Evolutionary conservation across 2,888 invertebrate genomes (phyloP).

Genomic region (Drosophila koepferae): DNA sequence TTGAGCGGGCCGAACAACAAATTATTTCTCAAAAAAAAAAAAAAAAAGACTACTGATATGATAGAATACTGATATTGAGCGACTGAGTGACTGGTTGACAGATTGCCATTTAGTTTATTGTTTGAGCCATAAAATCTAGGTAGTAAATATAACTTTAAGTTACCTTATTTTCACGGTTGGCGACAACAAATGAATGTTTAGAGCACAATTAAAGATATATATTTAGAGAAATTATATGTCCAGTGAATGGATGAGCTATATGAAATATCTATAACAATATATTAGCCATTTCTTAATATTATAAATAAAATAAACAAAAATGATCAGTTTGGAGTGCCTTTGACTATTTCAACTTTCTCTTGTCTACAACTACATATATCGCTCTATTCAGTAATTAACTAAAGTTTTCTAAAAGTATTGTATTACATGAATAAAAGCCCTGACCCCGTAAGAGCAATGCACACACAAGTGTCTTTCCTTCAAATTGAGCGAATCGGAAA

Average conservation of each 20-base stretch:
- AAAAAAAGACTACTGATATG: not conserved
- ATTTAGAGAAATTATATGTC: not conserved
- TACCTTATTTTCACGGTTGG: not conserved
- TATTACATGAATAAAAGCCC: not conserved
- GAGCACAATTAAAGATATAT: not conserved
- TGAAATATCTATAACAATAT: not conserved
- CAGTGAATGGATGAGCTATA: not conserved
- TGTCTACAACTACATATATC: not conserved
- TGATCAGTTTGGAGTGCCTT: not conserved
- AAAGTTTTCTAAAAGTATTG: not conserved
- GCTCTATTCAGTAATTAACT: not conserved
- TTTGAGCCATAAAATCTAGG: not conserved
- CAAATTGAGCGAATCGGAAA: conserved; percentile 7
- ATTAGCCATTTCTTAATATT: no score
- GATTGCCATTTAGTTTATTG: not conserved
- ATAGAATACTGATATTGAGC: no score
- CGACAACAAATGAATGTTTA: not conserved
- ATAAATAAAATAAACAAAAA: no score
- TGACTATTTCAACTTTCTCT: not conserved
- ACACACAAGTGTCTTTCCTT: conserved; percentile 2
- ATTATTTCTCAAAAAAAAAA: not conserved
- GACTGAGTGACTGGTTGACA: not conserved
- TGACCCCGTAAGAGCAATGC: not conserved
- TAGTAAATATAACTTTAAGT: not conserved
- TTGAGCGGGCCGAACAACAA: not conserved